Evolutionary conservation across 2,888 invertebrate species (phyloP), one percentile per base, ranked within the genome.

Genomic region (Tipula helvola): DNA sequence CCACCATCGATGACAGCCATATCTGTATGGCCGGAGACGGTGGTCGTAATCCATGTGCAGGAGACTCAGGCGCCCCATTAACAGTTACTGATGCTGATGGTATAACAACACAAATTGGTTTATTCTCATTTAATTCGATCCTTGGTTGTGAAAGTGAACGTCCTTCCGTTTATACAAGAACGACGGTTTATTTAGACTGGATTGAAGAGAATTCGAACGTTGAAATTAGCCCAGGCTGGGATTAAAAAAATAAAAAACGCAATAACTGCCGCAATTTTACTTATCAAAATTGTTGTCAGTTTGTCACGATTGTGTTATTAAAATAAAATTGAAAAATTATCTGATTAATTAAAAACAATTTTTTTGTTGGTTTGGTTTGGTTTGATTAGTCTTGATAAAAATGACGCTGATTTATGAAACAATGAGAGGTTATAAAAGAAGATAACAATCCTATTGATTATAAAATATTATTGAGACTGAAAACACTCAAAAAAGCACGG

Each of bases 51-150:
- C 89, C 90, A 57, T 91, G 91, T 88, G 89, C 88, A 42, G 91
- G 91, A 1, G 91, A 91, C 87, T 90, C 89, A 86, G 90, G 90
- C 16, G 90, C 90, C 52, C 90, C 91, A 8, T 87, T 90, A 28
- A 87, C 88, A 12, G 86, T 87, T 10, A 57, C 83, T 12, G 86
- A 86, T 12, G 47, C 86, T 47, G 86, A 86, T 86, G 86, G 86
- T 18, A 44, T 36, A 13, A 42, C 28, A 36, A 47, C 47, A 36
- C 13, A 28, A 47, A 47, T 86, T 47, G 86, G 86, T 52, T 5
- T 86, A 28, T 42, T 47, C n/a, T 86, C 86, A 52, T 86, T 86
- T 36, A 52, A 52, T 5, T 47, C 44, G 5, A 44, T 47, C 36
- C 36, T 47, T 47, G 86, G 86, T 28, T 86, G 86, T 86, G 36